Percentiles rank a stretch among this genome's conserved stretches.
These are phyloP conservation scores for Epinephelus awoara DNA, from an alignment of 2,797 vertebrate genomes.

Conservation along the genomic window DNA sequence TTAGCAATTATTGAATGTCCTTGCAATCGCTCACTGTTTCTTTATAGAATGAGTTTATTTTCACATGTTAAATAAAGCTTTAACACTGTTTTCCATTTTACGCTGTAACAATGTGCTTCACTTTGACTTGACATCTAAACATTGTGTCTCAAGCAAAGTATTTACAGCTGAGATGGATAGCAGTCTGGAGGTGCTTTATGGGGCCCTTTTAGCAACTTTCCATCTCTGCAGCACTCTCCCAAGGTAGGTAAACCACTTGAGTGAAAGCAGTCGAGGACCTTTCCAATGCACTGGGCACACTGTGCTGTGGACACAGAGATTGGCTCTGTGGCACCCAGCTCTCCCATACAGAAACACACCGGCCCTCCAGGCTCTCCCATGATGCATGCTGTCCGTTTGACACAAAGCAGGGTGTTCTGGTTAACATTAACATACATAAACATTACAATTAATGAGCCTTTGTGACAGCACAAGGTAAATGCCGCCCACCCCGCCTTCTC, in stretches of 20 bases:
- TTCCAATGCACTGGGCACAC: conserved; percentile 15
- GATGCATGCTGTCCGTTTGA: conserved; percentile 63
- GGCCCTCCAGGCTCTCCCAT: conserved; percentile 30
- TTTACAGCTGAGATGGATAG: conserved; percentile 35
- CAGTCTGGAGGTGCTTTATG: conserved; percentile 18
- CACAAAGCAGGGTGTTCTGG: conserved; percentile 76
- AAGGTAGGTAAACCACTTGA: conserved; percentile 40
- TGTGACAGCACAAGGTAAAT: conserved; percentile 63
- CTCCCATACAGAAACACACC: conserved; percentile 15
- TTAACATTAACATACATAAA: conserved; percentile 79
- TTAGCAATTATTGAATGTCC: conserved; percentile 21
- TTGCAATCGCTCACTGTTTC: background rate
- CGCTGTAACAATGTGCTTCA: conserved; percentile 4
- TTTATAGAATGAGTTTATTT: conserved; percentile 26
- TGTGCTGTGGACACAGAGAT: conserved; percentile 43
- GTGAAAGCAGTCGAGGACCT: conserved; percentile 48
- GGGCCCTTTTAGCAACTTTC: conserved; percentile 47
- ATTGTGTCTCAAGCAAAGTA: conserved; percentile 27
- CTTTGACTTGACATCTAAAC: conserved; percentile 51
- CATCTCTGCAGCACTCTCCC: conserved; percentile 37
- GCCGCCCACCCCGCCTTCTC: conserved; percentile 1
- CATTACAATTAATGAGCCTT: conserved; percentile 74
- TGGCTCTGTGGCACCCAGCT: conserved; percentile 36
- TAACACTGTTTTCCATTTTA: conserved; percentile 40
- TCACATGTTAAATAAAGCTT: conserved; percentile 32